Conservation (phyloP, 2,797 vertebrate species). For the Tenualosa ilisha region DNA sequence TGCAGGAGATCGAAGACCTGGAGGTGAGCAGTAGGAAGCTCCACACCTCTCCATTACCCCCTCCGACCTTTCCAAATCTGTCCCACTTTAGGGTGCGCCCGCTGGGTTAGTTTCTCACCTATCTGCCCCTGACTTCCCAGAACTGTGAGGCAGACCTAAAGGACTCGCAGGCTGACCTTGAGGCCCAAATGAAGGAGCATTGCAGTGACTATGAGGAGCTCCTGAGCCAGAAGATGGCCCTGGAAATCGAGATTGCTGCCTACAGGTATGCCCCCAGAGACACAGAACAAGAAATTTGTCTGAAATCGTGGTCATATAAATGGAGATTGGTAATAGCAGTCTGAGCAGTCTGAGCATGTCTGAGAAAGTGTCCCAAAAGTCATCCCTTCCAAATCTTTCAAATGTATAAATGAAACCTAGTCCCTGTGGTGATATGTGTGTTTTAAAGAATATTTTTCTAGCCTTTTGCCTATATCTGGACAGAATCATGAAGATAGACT, state of each 20-base stretch:
- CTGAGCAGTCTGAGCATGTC: too few relatives aligned
- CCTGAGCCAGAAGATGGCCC: slow-evolving; percentile 74
- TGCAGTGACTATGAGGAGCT: slow-evolving; percentile 69
- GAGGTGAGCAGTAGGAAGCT: slow-evolving; percentile 62
- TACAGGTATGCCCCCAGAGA: slow-evolving; percentile 66
- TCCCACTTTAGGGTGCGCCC: slow-evolving; percentile 18
- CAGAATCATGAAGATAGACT: too few relatives aligned
- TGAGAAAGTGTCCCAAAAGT: too few relatives aligned
- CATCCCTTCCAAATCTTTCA: too few relatives aligned
- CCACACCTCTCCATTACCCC: not conserved
- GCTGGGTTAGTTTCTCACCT: slow-evolving; percentile 26
- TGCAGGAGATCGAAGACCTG: slow-evolving; percentile 68
- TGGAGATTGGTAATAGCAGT: not conserved
- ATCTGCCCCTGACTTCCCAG: slow-evolving; percentile 50
- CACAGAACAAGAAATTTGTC: not conserved
- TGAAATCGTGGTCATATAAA: not conserved
- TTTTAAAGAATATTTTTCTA: not conserved
- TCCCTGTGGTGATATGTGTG: not conserved
- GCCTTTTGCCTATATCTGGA: too few relatives aligned
- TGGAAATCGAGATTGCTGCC: slow-evolving; percentile 75
- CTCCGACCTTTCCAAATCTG: slow-evolving; percentile 37
- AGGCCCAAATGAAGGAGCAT: slow-evolving; percentile 71
- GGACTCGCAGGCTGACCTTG: slow-evolving; percentile 61
- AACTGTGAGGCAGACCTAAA: slow-evolving; percentile 64
- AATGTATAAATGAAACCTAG: not conserved